These are phyloP conservation scores for Cotesia typhae DNA, from an alignment of 1,140 invertebrate species.

Conservation along the genomic window DNA sequence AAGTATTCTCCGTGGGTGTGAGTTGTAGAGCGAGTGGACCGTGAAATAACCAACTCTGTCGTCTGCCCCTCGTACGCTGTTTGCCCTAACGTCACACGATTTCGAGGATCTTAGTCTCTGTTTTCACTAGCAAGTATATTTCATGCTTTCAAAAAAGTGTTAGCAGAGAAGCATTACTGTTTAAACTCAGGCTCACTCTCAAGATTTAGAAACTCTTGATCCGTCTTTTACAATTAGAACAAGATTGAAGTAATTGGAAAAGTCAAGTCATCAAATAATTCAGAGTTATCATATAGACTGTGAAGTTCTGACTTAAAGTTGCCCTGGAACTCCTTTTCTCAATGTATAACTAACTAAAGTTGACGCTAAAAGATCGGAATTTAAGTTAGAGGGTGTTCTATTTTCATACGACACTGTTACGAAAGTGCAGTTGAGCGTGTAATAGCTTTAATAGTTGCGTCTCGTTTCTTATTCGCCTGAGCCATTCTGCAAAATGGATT, in stretches of 20 bases:
- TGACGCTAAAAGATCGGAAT: constrained; percentile 9
- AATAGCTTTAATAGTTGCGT: constrained; percentile 58
- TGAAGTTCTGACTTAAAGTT: too few species aligned
- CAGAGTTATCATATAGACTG: too few species aligned
- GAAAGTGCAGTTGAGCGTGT: constrained; percentile 57
- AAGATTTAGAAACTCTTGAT: neutral
- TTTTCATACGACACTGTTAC: constrained; percentile 51
- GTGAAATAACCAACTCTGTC: constrained; percentile 65
- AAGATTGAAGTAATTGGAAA: too few species aligned
- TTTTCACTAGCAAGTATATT: constrained; percentile 47
- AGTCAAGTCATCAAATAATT: too few species aligned
- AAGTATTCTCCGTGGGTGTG: constrained; percentile 51
- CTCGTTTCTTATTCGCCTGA: constrained; percentile 32
- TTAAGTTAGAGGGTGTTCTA: neutral
- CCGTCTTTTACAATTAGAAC: too few species aligned
- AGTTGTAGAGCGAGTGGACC: constrained; percentile 61
- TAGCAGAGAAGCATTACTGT: too few species aligned
- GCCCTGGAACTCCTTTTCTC: too few species aligned
- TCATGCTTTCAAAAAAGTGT: constrained; percentile 21
- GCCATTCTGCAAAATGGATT: constrained; percentile 22
- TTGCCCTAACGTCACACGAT: constrained; percentile 23
- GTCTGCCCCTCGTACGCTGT: constrained; percentile 50
- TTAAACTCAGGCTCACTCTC: neutral
- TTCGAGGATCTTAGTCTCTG: constrained; percentile 41
- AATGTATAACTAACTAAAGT: neutral